phyloP scores from a whole-genome alignment of 2,113 vertebrate species.

The Podocnemis expansa region DNA sequence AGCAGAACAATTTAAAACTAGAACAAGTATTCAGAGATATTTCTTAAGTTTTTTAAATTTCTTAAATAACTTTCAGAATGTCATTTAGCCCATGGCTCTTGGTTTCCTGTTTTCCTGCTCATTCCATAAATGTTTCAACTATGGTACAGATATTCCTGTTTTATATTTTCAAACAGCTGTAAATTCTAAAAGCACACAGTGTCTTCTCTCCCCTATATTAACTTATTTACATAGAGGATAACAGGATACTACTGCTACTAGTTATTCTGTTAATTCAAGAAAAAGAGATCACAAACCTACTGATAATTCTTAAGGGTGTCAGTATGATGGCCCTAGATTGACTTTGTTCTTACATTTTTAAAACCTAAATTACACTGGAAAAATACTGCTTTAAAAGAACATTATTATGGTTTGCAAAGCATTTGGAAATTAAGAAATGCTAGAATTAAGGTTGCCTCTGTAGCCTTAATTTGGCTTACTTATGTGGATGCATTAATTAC shows the following conservation, averaged over 20 bases:
- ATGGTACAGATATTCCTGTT: too few relatives aligned
- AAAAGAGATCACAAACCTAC: neutral
- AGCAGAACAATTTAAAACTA: too few relatives aligned
- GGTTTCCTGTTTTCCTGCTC: too few relatives aligned
- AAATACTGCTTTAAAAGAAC: neutral
- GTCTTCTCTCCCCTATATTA: neutral
- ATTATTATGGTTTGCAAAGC: neutral
- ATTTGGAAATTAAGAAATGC: neutral
- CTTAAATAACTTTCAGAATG: too few relatives aligned
- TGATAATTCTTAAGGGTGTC: neutral
- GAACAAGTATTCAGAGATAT: too few relatives aligned
- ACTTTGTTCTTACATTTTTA: neutral
- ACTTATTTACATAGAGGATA: neutral
- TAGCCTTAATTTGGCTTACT: neutral
- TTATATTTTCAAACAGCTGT: neutral
- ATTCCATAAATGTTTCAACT: too few relatives aligned
- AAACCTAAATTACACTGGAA: neutral
- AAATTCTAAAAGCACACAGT: neutral
- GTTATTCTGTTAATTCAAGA: neutral
- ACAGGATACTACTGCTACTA: neutral
- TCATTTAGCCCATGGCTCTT: too few relatives aligned
- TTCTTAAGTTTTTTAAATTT: too few relatives aligned
- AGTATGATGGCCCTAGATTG: neutral
- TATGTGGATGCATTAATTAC: neutral
- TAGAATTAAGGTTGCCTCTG: neutral